Evolutionary conservation across 2,113 vertebrate species (phyloP).

Genomic region (Meleagris gallopavo): DNA sequence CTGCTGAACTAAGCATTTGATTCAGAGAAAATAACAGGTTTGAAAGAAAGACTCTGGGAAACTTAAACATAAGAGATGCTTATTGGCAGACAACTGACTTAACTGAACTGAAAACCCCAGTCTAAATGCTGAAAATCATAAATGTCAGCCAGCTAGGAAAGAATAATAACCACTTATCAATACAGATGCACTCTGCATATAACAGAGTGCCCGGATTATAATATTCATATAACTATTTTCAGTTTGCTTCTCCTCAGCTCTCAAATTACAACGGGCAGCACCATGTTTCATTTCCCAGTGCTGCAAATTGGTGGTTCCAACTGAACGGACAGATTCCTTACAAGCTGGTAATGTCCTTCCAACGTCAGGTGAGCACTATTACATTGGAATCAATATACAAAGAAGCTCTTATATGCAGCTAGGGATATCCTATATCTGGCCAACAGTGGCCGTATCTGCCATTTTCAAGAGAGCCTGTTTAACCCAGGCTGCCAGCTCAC

Average conservation of each 20-base stretch:
- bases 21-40: constrained; percentile 72
- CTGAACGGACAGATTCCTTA: background rate
- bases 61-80: constrained; percentile 68
- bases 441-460: background rate
- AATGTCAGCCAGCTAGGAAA: constrained; percentile 66
- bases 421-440: background rate
- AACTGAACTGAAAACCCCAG: constrained; percentile 55
- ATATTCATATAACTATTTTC: constrained; percentile 14
- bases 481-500: background rate
- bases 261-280: background rate
- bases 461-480: background rate
- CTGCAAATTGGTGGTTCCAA: background rate
- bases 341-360: background rate
- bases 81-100: constrained; percentile 66
- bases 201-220: constrained; percentile 31
- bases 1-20: constrained; percentile 72
- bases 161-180: constrained; percentile 51
- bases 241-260: background rate
- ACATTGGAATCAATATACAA: background rate
- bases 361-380: background rate
- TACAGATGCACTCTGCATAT: constrained; percentile 50
- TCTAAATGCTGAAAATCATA: constrained; percentile 53
- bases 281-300: background rate
- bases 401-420: background rate
- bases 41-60: constrained; percentile 63